Percentiles rank a stretch among this genome's conserved stretches.
Evolutionary conservation across 2,888 invertebrate genomes (phyloP).

Genomic region (Junonia oenone): DNA sequence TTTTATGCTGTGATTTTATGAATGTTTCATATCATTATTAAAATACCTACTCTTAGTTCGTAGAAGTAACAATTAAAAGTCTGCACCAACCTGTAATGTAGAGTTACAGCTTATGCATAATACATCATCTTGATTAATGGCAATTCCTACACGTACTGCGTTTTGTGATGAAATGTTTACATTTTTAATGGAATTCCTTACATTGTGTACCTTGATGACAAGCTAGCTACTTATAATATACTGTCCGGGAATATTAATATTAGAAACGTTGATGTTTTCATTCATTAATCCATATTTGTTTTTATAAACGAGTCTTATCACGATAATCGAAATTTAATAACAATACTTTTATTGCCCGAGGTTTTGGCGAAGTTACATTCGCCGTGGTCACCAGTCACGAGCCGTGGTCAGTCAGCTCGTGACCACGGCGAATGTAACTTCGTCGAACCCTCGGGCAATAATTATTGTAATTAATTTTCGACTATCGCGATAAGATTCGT

Average conservation of each 20-base stretch:
- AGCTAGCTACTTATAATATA: not conserved
- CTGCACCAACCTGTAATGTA: not conserved
- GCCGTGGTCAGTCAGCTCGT: too few relatives aligned
- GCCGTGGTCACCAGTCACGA: too few relatives aligned
- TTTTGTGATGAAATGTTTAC: not conserved
- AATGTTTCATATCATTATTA: not conserved
- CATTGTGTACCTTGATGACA: not conserved
- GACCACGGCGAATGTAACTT: too few relatives aligned
- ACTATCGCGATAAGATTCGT: too few relatives aligned
- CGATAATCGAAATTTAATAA: too few relatives aligned
- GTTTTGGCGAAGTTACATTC: too few relatives aligned
- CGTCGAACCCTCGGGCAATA: too few relatives aligned
- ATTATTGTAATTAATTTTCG: too few relatives aligned
- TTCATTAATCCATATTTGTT: not conserved
- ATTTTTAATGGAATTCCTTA: not conserved
- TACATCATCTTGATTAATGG: not conserved
- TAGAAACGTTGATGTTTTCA: too few relatives aligned
- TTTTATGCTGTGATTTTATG: not conserved
- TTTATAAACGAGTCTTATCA: not conserved
- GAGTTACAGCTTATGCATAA: not conserved
- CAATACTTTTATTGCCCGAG: too few relatives aligned
- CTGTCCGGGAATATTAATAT: constrained; percentile 2
- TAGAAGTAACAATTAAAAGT: not conserved
- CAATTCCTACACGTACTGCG: not conserved
- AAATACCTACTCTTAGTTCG: not conserved